Evolutionary conservation across 2,888 invertebrate genomes (phyloP).

Genomic region (Metallyticus violacea): DNA sequence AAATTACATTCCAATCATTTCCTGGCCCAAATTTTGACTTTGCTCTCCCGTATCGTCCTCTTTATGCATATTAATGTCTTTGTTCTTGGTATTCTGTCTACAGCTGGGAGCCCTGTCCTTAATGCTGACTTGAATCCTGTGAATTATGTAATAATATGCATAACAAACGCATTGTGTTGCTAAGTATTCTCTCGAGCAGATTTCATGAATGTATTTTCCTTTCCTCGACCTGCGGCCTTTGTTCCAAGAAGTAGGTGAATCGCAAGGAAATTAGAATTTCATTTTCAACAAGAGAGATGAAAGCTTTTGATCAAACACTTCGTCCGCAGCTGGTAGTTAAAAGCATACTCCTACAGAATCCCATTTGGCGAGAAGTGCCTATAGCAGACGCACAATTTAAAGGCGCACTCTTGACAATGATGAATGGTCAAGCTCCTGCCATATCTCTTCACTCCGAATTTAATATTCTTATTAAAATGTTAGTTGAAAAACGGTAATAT

Average conservation of each 20-base stretch:
- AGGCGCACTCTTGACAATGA: too few species aligned
- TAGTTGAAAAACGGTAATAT: too few species aligned
- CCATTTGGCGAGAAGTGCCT: background rate
- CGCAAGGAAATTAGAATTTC: background rate
- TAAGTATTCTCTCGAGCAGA: background rate
- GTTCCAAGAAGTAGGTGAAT: background rate
- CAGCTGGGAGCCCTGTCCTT: background rate
- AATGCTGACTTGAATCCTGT: background rate
- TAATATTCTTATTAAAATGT: too few species aligned
- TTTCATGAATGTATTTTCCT: background rate
- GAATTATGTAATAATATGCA: background rate
- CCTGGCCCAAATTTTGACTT: too few species aligned
- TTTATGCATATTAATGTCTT: background rate
- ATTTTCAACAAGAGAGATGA: background rate
- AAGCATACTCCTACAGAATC: background rate
- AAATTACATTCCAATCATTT: too few species aligned
- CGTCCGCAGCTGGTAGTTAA: background rate
- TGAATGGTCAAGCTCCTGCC: too few species aligned
- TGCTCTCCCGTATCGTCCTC: too few species aligned
- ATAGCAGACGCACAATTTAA: too few species aligned
- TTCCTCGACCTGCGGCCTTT: background rate
- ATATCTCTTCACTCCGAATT: too few species aligned
- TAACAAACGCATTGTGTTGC: background rate
- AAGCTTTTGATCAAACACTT: background rate
- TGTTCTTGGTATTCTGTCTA: background rate